Conservation (phyloP, 2,888 invertebrate species). For the Nymphalis c-album region DNA sequence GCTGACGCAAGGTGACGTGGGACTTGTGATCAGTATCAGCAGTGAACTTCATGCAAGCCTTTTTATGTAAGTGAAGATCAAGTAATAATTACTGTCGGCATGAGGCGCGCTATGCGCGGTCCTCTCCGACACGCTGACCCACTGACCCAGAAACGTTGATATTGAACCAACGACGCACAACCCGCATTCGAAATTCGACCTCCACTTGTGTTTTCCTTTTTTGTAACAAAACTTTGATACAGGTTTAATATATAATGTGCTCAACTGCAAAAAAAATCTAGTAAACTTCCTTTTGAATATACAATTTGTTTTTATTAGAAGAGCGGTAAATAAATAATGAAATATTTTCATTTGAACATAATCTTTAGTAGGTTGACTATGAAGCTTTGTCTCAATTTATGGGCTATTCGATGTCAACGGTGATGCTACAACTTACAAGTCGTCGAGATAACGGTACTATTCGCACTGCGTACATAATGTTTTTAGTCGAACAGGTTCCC, state of each 20-base stretch:
- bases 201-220: conserved; percentile 71
- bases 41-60: conserved; percentile 41
- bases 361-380: no score
- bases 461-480: conserved; percentile 52
- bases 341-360: no score
- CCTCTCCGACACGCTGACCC: conserved; percentile 71
- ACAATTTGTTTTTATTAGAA: no score
- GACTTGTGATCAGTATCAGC: conserved; percentile 28
- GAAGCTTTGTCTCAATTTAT: not conserved
- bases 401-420: conserved; percentile 25
- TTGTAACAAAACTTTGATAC: conserved; percentile 37
- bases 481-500: conserved; percentile 67
- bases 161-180: conserved; percentile 77
- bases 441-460: conserved; percentile 60
- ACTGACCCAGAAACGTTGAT: conserved; percentile 80
- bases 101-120: conserved; percentile 52
- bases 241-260: conserved; percentile 13
- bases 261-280: not conserved
- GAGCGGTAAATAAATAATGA: no score
- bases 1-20: conserved; percentile 38
- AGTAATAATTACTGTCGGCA: conserved; percentile 53
- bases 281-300: not conserved
- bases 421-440: conserved; percentile 43
- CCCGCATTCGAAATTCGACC: conserved; percentile 75
- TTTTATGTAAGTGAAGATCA: conserved; percentile 61